Base-by-base conservation (phyloP, 2,797 vertebrate genomes). In the Nannoperca australis region DNA sequence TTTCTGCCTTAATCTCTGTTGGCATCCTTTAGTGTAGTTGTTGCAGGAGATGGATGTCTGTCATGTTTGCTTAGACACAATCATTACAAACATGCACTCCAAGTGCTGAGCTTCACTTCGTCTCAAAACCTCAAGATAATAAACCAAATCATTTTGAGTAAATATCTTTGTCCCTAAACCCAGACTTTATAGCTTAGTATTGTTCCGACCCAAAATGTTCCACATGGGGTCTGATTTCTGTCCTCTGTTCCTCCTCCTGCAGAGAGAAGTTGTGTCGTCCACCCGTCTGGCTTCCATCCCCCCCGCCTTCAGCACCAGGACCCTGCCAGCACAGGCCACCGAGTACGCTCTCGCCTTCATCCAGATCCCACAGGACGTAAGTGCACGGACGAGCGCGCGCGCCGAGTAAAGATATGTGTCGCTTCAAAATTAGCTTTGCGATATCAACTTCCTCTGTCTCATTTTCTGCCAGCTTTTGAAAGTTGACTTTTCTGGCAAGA, bases 281-380 rank as follows among this genome's bases (percentile, higher is more conserved):
- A 91, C 94, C 20, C 97, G 97, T 82, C 94, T 99, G 89, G 97
- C 96, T 0, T 60, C 93, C 11, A 96, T 99, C 4, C 97, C 97
- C 0, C 96, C 97, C 0, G 95, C 97, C 82, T 99, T 97, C 94
- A 96, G 97, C 85, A 96, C 93, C 30, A 94, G 97, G 3, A 93
- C 93, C 55, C 94, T 99, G 77, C 95, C 97, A 1, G 95, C 96
- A 14, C 98, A 99, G 90, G 98, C 98, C 93, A 97, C 96, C 0
- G 97, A 99, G 92, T 97, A 98, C 64, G 73, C 93, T 79, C 97
- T 99, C 3, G 97, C 97, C 93, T 99, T 95, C 95, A 97, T 99
- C 94, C 97, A 97, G 91, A 96, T 98, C 91, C 97, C 98, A 13
- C 97, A 97, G 81, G 98, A 99, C 14, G 98, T 99, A 91, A 98